These are phyloP conservation scores for Microcebus murinus DNA, from an alignment of 2,113 vertebrate genomes.

Conservation along the genomic window DNA sequence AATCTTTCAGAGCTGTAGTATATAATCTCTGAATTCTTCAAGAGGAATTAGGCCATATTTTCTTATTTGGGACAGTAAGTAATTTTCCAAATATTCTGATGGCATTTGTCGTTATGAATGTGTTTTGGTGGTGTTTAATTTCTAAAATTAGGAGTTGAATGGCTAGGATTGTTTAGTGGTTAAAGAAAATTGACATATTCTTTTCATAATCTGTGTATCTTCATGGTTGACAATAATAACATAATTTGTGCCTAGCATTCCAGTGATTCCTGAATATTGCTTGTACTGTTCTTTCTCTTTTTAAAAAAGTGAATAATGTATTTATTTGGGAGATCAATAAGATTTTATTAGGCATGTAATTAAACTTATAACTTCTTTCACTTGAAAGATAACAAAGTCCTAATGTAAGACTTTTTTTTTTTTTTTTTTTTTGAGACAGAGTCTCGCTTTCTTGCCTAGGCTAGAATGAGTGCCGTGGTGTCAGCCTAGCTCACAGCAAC, in stretches of 20 bases:
- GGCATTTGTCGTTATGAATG: background rate
- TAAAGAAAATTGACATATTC: slow-evolving; percentile 13
- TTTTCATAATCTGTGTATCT: slow-evolving; percentile 36
- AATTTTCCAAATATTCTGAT: slow-evolving; percentile 48
- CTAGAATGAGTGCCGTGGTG: too few relatives aligned
- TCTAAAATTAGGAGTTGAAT: slow-evolving; percentile 18
- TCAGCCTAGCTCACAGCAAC: too few relatives aligned
- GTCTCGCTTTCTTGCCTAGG: too few relatives aligned
- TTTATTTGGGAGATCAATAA: slow-evolving; percentile 44
- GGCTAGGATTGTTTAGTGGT: background rate
- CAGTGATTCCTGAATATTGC: background rate
- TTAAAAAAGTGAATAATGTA: background rate
- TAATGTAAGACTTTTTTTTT: background rate
- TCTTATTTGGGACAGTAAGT: slow-evolving; percentile 21
- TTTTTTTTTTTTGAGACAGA: too few relatives aligned
- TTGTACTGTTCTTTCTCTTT: background rate
- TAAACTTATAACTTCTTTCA: slow-evolving; percentile 53
- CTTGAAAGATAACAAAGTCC: background rate
- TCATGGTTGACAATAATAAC: slow-evolving; percentile 16
- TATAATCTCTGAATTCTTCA: slow-evolving; percentile 27
- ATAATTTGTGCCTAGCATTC: slow-evolving; percentile 26
- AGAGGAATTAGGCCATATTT: background rate
- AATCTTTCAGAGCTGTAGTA: slow-evolving; percentile 1
- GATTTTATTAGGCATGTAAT: slow-evolving; percentile 45
- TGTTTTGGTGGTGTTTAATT: slow-evolving; percentile 11